Percentiles rank a stretch among this genome's conserved stretches.
These are phyloP conservation scores for Nyctibius bracteatus DNA, from an alignment of 2,113 vertebrate genomes.

Conservation along the genomic window DNA sequence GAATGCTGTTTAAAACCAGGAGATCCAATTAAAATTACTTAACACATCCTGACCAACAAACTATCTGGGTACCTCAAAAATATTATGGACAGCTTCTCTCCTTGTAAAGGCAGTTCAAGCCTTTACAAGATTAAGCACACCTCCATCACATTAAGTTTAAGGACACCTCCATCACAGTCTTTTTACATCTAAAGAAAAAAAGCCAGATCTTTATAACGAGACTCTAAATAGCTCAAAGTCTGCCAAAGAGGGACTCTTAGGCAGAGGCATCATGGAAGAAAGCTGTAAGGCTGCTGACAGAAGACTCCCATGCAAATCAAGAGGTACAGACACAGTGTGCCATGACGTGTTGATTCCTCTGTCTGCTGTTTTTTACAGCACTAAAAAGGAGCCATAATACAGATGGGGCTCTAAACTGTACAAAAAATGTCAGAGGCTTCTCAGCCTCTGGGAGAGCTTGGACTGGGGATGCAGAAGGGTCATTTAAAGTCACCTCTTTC, in stretches of 20 bases:
- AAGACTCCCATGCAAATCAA: not conserved
- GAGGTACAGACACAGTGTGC: not conserved
- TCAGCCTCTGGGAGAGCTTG: not conserved
- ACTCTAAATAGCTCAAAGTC: not conserved
- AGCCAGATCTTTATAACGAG: not conserved
- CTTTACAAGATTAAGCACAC: not conserved
- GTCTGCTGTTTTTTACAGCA: not conserved
- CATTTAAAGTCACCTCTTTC: not conserved
- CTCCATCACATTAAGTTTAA: not conserved
- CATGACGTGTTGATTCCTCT: accelerated
- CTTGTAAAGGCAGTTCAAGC: not conserved
- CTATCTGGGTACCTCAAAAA: not conserved
- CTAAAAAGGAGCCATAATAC: not conserved
- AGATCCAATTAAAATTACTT: not conserved
- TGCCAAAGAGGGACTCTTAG: not conserved
- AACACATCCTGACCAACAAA: not conserved
- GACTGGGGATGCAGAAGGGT: not conserved
- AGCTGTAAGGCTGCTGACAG: not conserved
- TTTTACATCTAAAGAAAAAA: not conserved
- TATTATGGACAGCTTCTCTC: not conserved
- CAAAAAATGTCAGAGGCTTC: not conserved
- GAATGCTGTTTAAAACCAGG: not conserved
- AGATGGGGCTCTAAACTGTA: not conserved
- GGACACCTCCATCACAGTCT: not conserved
- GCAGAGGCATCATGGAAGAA: not conserved